A percentile compares a stretch with the other conserved stretches of the same genome.
phyloP scores from a whole-genome alignment of 2,797 vertebrate species.

The Cetoscarus ocellatus region DNA sequence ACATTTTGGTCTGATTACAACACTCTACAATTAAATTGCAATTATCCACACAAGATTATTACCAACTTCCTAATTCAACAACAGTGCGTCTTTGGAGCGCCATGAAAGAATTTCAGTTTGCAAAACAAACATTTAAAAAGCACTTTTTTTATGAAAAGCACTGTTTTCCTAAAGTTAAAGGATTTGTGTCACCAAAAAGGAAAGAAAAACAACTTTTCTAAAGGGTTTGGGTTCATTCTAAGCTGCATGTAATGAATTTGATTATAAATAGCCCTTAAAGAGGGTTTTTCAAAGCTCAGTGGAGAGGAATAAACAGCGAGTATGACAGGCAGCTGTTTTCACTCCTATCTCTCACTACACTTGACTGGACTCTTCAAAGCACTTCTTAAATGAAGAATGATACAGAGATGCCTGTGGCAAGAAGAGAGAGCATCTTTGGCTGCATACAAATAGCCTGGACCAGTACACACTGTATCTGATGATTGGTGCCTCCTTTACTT shows the following conservation, averaged over 20 bases:
- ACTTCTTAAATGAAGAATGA: slow-evolving; percentile 76
- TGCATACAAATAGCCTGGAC: slow-evolving; percentile 72
- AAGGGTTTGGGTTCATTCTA: slow-evolving; percentile 36
- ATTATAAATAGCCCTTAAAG: slow-evolving; percentile 64
- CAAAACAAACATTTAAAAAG: slow-evolving; percentile 5
- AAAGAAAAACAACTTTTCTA: slow-evolving; percentile 27
- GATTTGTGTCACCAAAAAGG: slow-evolving; percentile 2
- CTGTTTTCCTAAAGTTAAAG: slow-evolving; percentile 20
- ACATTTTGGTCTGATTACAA: no score
- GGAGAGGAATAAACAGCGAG: slow-evolving; percentile 67
- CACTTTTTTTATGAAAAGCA: slow-evolving; percentile 6
- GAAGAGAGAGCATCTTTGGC: slow-evolving; percentile 63
- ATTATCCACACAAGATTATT: no score
- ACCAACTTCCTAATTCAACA: no score
- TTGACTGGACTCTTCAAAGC: slow-evolving; percentile 77
- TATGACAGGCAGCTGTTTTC: slow-evolving; percentile 73
- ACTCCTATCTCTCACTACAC: slow-evolving; percentile 66
- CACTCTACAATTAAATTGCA: no score
- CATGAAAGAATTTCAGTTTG: not conserved
- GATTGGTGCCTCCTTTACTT: slow-evolving; percentile 53
- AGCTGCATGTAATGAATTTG: slow-evolving; percentile 57
- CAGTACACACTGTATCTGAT: slow-evolving; percentile 65
- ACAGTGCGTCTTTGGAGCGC: no score
- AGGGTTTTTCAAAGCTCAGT: slow-evolving; percentile 67
- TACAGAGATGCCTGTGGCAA: slow-evolving; percentile 72